Evolutionary conservation across 1,140 invertebrate genomes (phyloP), one percentile per base, ranked within the genome.

Genomic region (Cheumatopsyche charites): DNA sequence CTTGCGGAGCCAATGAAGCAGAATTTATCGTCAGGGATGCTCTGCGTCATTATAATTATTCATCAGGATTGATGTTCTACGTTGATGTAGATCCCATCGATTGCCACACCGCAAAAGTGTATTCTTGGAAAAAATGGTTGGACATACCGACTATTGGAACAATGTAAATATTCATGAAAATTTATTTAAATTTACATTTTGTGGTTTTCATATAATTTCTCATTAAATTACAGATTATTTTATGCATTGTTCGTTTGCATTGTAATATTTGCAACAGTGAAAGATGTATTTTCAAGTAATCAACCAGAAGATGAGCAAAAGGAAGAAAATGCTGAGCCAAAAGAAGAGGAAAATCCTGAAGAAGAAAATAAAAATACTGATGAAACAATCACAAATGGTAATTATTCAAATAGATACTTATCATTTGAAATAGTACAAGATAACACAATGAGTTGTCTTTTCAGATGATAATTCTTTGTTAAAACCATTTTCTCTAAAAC

Each of bases 1-100:
- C 85, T 0, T 91, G 90, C 78, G 82, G 83, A 2, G 82, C 86
- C 1, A 76, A 84, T 15, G 87, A 90, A 72, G 87, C 88, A 0
- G 82, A 87, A 73, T 79, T 80, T 62, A 81, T 88, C 11, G 75
- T 90, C 49, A 83, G 84, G 62, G 82, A 85, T 69, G 85, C 86
- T 21, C 77, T 90, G 43, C 82, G 82, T 4, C 79, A 84, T 43
- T 89, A 88, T 71, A 88, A 90, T 79, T 79, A 80, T 29, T 83
- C 84, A 17, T 81, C 82, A 1, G 88, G 88, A 9, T 77, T 90
- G 19, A 84, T 82, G 72, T 83, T 90, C 52, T 79, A 79, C 42
- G 81, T 89, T 19, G 83, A 87, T 63, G 87, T 90, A 7, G 80
- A 88, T 71, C 82, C 86, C 1, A 77, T 84, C 9, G 87, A 89